These are phyloP conservation scores for Dallia pectoralis DNA, from an alignment of 2,797 vertebrate genomes.

Conservation along the genomic window DNA sequence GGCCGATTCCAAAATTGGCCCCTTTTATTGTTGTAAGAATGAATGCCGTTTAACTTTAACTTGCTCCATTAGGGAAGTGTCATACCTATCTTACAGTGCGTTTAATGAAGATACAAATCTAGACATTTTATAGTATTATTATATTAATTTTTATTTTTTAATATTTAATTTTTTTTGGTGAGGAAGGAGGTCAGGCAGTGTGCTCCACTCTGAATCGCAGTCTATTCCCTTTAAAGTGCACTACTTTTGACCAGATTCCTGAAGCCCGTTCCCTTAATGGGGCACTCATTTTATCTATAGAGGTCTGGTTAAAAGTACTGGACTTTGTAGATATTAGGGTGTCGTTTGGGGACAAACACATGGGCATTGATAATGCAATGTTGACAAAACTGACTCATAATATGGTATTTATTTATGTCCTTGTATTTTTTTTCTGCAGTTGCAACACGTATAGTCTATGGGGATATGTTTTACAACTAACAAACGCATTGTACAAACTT, in stretches of 20 bases:
- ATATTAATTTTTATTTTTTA: no score
- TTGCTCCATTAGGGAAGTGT: constrained; percentile 1
- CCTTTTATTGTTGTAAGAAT: constrained; percentile 4
- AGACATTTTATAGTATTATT: background rate
- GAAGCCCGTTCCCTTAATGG: background rate
- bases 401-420: background rate
- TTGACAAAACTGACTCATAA: background rate
- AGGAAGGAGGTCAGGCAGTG: background rate
- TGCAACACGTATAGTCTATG: constrained; percentile 3
- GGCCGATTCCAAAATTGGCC: constrained; percentile 24
- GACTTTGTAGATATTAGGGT: background rate
- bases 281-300: background rate
- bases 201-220: background rate
- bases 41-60: background rate
- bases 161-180: background rate
- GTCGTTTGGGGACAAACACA: background rate
- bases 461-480: background rate
- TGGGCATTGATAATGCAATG: background rate
- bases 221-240: background rate
- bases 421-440: no score
- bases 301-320: background rate
- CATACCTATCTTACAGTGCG: background rate
- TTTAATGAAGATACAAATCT: background rate
- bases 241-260: background rate
- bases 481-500: no score